These are phyloP conservation scores for Sceliomorpha sp. DNA, from an alignment of 2,888 invertebrate species.

Conservation along the genomic window DNA sequence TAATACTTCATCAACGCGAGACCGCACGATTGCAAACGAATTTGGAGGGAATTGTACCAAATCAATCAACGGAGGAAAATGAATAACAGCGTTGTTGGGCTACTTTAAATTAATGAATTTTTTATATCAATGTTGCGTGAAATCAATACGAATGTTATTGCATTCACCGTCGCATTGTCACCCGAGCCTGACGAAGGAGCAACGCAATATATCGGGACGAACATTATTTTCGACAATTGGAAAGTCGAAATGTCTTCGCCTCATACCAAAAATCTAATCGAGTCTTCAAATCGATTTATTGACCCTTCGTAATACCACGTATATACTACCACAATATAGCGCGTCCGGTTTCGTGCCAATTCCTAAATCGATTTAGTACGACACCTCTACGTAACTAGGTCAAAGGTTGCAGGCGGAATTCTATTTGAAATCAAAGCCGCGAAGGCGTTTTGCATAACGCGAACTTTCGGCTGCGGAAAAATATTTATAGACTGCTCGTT, in stretches of 20 bases:
- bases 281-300: conserved; percentile 27
- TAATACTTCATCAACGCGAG: too few relatives aligned
- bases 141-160: neutral
- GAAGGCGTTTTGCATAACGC: conserved; percentile 29
- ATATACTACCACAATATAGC: conserved; percentile 26
- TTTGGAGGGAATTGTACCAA: too few relatives aligned
- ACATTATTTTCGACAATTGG: conserved; percentile 6
- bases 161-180: neutral
- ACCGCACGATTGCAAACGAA: too few relatives aligned
- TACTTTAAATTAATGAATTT: neutral
- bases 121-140: neutral
- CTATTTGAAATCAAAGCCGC: conserved; percentile 42
- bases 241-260: conserved; percentile 4
- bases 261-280: conserved; percentile 22
- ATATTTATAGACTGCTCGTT: conserved; percentile 19
- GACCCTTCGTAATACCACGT: conserved; percentile 32
- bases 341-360: conserved; percentile 59
- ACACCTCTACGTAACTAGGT: conserved; percentile 63
- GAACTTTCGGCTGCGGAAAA: conserved; percentile 28
- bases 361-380: conserved; percentile 64
- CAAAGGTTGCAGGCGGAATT: conserved; percentile 56
- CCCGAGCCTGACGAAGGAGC: neutral
- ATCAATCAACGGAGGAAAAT: neutral
- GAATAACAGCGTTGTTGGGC: neutral
- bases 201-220: neutral